Base-by-base conservation (phyloP, 1,140 invertebrate genomes). In the Ooceraea biroi region DNA sequence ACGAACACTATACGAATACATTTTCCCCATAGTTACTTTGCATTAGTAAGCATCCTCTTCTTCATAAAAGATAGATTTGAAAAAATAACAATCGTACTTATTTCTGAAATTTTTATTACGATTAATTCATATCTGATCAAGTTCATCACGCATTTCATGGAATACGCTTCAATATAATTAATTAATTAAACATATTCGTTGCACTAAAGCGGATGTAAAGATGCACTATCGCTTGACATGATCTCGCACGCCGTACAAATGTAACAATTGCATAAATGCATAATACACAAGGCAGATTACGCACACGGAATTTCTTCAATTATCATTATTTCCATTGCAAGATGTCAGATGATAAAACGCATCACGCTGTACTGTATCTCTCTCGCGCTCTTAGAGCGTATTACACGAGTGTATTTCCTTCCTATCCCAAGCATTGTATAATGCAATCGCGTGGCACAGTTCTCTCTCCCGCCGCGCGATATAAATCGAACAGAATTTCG, bases 401-500 rank as follows among this genome's bases (percentile, higher is more conserved):
- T 74, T 71, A 60, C 25, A 5, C 25, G 25, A 19, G 17, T 44
- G 48, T 27, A 44, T 41, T 7, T 36, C 36, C 12, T 78, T 78
- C 7, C n/a, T 69, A 55, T 78, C 44, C 17, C 44, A 30, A 36
- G 22, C 27, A 30, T 17, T 8, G n/a, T n/a, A n/a, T n/a, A n/a
- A n/a, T n/a, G 19, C 27, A 48, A 30, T 22, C 52, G 27, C 25
- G 36, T 71, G 78, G 27, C 52, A 48, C 41, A 48, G 22, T 52
- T 66, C 48, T 57, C 60, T 78, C 68, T 36, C 7, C 36, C 36
- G 36, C 2, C 69, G 11, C 22, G 41, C 69, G 63, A 78, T 84
- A 90, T 88, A 90, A 90, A 90, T 57, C 85, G 91, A 91, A 92
- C 90, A 93, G 90, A 92, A 92, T 91, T 83, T 86, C 83, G 72